phyloP scores from a whole-genome alignment of 2,797 vertebrate genomes.

The Chelidonichthys spinosus region DNA sequence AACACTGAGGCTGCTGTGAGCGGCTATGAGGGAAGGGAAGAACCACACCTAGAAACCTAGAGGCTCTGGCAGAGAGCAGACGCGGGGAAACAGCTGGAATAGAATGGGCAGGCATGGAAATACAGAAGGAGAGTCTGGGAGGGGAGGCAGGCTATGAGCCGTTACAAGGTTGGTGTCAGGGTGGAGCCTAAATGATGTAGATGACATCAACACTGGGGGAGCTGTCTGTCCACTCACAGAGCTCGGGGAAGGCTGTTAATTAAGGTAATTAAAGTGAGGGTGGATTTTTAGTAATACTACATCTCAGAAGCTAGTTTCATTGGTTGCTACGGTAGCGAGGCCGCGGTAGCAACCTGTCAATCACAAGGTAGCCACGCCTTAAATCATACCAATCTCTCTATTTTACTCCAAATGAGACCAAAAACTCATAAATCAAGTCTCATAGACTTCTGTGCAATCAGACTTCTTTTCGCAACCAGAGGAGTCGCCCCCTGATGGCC shows the following conservation, averaged over 20 bases:
- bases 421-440: too few relatives aligned
- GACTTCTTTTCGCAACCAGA: too few relatives aligned
- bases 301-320: too few relatives aligned
- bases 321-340: too few relatives aligned
- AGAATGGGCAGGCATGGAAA: slow-evolving; percentile 34
- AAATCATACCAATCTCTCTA: too few relatives aligned
- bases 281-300: background rate
- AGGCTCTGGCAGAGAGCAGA: slow-evolving; percentile 52
- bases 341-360: too few relatives aligned
- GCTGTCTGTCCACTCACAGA: background rate
- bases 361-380: too few relatives aligned
- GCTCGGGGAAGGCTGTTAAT: background rate
- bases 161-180: background rate
- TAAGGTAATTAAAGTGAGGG: background rate
- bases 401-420: too few relatives aligned
- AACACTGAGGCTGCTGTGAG: slow-evolving; percentile 72
- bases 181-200: background rate
- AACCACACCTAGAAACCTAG: slow-evolving; percentile 80
- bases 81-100: slow-evolving; percentile 64
- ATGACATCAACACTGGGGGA: background rate
- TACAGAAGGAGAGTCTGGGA: slow-evolving; percentile 25
- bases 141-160: slow-evolving; percentile 1
- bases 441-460: too few relatives aligned
- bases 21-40: slow-evolving; percentile 57
- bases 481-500: too few relatives aligned